Conservation (phyloP, 2,797 vertebrate species). For the Phoxinus dragarum region DNA sequence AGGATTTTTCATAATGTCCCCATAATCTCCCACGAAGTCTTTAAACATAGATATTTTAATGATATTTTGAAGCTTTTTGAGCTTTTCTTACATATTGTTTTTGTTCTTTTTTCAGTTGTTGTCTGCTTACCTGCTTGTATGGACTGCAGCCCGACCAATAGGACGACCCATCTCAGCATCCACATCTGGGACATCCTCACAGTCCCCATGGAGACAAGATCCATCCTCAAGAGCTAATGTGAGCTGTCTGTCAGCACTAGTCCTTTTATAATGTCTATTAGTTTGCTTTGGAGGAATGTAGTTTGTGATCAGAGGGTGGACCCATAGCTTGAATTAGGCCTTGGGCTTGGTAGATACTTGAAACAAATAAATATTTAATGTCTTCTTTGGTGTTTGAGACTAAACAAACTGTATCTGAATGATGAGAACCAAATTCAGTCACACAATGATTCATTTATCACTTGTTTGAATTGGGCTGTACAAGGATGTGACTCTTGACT, state of each 20-base stretch:
- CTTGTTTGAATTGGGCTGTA: slow-evolving; percentile 22
- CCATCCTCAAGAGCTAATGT: slow-evolving; percentile 10
- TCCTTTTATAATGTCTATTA: slow-evolving; percentile 19
- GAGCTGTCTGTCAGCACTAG: not conserved
- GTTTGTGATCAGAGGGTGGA: slow-evolving; percentile 36
- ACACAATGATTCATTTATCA: slow-evolving; percentile 4
- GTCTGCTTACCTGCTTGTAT: slow-evolving; percentile 1
- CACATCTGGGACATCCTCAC: slow-evolving; percentile 20
- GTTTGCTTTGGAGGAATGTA: slow-evolving; percentile 18
- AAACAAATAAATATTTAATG: slow-evolving; percentile 55
- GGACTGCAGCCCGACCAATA: not conserved
- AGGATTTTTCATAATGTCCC: not conserved
- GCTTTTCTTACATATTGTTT: no score
- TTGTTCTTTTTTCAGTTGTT: not conserved
- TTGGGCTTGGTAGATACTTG: slow-evolving; percentile 21
- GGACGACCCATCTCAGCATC: slow-evolving; percentile 5
- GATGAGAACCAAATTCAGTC: not conserved
- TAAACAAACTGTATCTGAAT: slow-evolving; percentile 33
- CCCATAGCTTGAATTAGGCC: slow-evolving; percentile 3
- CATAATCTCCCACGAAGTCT: slow-evolving; percentile 5
- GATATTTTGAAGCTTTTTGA: not conserved
- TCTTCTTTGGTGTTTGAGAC: slow-evolving; percentile 32
- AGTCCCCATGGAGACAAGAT: slow-evolving; percentile 18
- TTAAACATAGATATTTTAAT: not conserved
- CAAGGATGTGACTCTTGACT: slow-evolving; percentile 33